These are phyloP conservation scores for Chironomus striatipennis DNA, from an alignment of 1,140 invertebrate species.

Conservation along the genomic window DNA sequence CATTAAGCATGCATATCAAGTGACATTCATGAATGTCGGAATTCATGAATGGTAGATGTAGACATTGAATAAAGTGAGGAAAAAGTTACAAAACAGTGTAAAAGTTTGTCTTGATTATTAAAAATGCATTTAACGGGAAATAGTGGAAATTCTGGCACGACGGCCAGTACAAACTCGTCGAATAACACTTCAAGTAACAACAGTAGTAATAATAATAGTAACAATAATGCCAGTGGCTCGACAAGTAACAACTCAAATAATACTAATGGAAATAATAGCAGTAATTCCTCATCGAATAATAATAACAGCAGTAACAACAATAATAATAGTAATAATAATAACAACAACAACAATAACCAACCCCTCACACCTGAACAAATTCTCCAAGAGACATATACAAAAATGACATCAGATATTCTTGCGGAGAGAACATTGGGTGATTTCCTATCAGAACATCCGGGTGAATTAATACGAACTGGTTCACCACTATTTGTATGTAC, in stretches of 20 bases:
- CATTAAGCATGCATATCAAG: too few species aligned
- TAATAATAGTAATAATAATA: slow-evolving; percentile 30
- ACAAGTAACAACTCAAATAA: slow-evolving; percentile 29
- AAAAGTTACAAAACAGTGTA: background rate
- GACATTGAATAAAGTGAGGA: background rate
- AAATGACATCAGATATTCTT: slow-evolving; percentile 80
- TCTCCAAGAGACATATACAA: slow-evolving; percentile 74
- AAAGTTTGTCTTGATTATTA: background rate
- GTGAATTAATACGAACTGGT: slow-evolving; percentile 86
- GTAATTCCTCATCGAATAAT: slow-evolving; percentile 28
- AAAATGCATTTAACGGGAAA: slow-evolving; percentile 19
- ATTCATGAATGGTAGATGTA: too few species aligned
- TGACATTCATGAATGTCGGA: too few species aligned
- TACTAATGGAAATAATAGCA: slow-evolving; percentile 26
- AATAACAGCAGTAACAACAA: slow-evolving; percentile 28
- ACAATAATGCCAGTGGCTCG: slow-evolving; percentile 27
- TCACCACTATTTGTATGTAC: slow-evolving; percentile 89
- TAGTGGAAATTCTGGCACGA: background rate
- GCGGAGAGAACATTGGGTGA: slow-evolving; percentile 80
- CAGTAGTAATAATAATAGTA: slow-evolving; percentile 32
- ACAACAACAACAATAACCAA: slow-evolving; percentile 27
- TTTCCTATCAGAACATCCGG: slow-evolving; percentile 83
- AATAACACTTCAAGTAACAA: slow-evolving; percentile 36
- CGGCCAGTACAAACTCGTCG: slow-evolving; percentile 27
- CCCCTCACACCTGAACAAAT: slow-evolving; percentile 48